Conservation (phyloP, 1,140 invertebrate species). For the Macrostomum lignano region DNA sequence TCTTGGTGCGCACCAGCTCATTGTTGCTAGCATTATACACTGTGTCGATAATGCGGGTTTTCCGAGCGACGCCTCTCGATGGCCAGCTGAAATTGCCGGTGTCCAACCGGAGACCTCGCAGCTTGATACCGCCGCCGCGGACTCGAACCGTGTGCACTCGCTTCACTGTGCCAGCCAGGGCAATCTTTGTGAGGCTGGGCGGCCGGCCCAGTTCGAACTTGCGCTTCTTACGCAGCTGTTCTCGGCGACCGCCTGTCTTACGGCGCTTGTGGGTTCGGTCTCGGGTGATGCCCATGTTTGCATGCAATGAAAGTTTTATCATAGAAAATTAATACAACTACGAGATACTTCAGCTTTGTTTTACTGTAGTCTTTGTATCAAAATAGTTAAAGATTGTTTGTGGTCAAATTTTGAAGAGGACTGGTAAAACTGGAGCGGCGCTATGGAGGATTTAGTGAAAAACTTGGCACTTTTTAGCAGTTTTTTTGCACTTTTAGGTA, state of each 20-base stretch:
- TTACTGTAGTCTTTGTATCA: too few species aligned
- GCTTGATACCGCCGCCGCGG: slow-evolving; percentile 80
- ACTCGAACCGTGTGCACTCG: slow-evolving; percentile 73
- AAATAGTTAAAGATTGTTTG: too few species aligned
- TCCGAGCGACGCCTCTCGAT: slow-evolving; percentile 65
- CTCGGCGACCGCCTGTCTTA: slow-evolving; percentile 81
- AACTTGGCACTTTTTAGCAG: too few species aligned
- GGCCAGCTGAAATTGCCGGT: slow-evolving; percentile 88
- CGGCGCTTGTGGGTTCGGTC: slow-evolving; percentile 96
- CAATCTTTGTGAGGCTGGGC: slow-evolving; percentile 81
- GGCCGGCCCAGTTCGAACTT: slow-evolving; percentile 94
- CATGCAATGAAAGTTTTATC: too few species aligned
- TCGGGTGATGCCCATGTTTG: slow-evolving; percentile 92
- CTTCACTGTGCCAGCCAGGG: too few species aligned
- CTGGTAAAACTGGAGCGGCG: too few species aligned
- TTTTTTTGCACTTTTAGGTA: too few species aligned
- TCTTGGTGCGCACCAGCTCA: slow-evolving; percentile 92
- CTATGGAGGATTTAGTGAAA: too few species aligned
- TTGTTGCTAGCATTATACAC: slow-evolving; percentile 93
- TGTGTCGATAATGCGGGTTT: slow-evolving; percentile 92
- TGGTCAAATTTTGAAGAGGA: too few species aligned
- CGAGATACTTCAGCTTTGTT: too few species aligned
- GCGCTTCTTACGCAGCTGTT: slow-evolving; percentile 82
- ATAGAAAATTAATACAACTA: too few species aligned
- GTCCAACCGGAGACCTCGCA: slow-evolving; percentile 74